Base-by-base conservation (phyloP, 2,888 invertebrate genomes). In the Salticus scenicus region DNA sequence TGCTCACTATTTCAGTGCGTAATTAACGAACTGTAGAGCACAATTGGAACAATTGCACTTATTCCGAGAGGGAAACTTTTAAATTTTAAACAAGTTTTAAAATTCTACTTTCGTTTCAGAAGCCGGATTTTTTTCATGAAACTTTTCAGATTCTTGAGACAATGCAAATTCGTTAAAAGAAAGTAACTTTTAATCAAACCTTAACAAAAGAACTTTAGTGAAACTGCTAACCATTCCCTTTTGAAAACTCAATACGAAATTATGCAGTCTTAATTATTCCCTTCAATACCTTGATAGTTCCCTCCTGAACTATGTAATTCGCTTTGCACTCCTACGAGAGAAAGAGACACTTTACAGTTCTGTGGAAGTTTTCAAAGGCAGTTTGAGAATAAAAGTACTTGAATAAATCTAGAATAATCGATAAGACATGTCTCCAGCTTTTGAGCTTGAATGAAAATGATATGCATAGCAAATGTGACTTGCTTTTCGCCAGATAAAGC, bases 211-310 rank as follows among this genome's bases (percentile, higher is more conserved):
- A 24, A 57, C 12, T 57, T 17, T 4, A 57, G 24, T 57, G 24
- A 57, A 57, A 57, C 24, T 20, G 24, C 57, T 7, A 17, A 57
- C 4, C 20, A n/a, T 17, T 57, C 57, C 12, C 57, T 57, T 24
- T 24, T 24, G 20, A 57, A 20, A 57, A 57, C 57, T 57, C 57
- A 57, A 24, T 24, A 57, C 57, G 24, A 24, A 57, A 57, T 57
- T 57, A 57, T 57, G 24, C 57, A 57, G 57, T 57, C 57, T 57
- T 57, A 57, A 57, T 57, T 57, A 20, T 57, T 57, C 57, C 57
- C 57, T 57, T 57, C 57, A 57, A 57, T 57, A 57, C 57, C 24
- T 57, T 57, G 57, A 57, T 57, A 57, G 57, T 57, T 57, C 57
- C 57, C 57, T 57, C 24, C 24, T 57, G 57, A 57, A 57, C 57